Base-by-base conservation (phyloP, 2,888 invertebrate genomes). In the Aleiodes leptofemur region DNA sequence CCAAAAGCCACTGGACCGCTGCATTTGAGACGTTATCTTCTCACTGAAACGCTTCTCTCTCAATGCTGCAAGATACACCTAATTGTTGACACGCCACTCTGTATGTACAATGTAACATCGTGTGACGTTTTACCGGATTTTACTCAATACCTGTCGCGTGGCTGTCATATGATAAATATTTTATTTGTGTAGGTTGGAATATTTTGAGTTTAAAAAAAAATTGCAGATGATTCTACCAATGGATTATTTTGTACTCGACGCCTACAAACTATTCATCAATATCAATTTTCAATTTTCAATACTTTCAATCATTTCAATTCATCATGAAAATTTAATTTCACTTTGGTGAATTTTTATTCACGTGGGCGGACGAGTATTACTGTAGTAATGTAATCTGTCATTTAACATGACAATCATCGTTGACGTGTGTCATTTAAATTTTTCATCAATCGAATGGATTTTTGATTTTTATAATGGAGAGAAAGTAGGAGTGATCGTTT, bases 81-180 rank as follows among this genome's bases (percentile, higher is more conserved):
- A 87, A 88, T 88, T 87, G 86, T 88, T 84, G 85, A 86, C 87
- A 85, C 83, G 83, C 81, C 29, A 56, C 13, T 64, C 13, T 48
- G 34, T 43, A 64, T 48, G n/a, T 64, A n/a, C 5, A 14, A 43
- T 43, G 61, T 29, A 14, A 57, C 29, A 31, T 31, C 4, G 29
- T 31, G 31, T 29, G 64, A 64, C n/a, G 34, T 43, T 43, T 31
- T 34, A 43, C 43, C 14, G 16, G 53, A 53, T 43, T 16, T 34
- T 34, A 11, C n/a, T 59, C 59, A 53, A 11, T 8, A 29, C 23
- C 38, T 38, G 57, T 48, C 56, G 43, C 61, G 50, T 31, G 29
- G 51, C 68, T 43, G 43, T 34, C 56, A 53, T 69, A 11, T 34
- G 14, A n/a, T 55, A 31, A 51, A 50, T 31, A 29, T 29, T 68